Evolutionary conservation across 2,888 invertebrate species (phyloP).

Genomic region (Rhyacophila evoluta): DNA sequence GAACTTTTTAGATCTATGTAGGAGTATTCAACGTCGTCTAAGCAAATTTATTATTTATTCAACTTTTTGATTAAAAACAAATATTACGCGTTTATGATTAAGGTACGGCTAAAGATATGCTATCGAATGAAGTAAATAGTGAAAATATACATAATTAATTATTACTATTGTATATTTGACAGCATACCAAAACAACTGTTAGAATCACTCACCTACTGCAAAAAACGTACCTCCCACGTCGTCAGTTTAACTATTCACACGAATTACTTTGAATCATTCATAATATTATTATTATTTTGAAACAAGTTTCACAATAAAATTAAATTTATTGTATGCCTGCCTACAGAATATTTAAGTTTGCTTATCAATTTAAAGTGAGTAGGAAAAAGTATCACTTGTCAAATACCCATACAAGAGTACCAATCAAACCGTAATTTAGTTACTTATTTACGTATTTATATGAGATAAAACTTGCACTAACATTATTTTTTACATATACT

Average conservation of each 20-base stretch:
- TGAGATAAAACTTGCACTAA: too few relatives aligned
- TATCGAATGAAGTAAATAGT: neutral
- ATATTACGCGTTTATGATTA: too few relatives aligned
- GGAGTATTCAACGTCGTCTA: too few relatives aligned
- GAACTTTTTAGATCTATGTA: too few relatives aligned
- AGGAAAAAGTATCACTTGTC: neutral
- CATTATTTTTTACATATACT: too few relatives aligned
- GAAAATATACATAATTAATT: neutral
- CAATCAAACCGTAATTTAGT: too few relatives aligned
- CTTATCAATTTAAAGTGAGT: neutral
- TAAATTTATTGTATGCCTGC: neutral
- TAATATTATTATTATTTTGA: neutral
- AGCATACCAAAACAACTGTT: neutral
- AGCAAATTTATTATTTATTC: too few relatives aligned
- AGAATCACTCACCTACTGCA: neutral
- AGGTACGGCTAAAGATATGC: neutral
- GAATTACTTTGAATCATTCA: neutral
- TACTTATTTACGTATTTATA: too few relatives aligned
- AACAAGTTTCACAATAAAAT: neutral
- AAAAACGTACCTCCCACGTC: neutral
- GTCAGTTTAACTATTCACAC: neutral
- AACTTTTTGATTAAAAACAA: too few relatives aligned
- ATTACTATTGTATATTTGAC: neutral
- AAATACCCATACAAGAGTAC: too few relatives aligned
- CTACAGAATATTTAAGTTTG: neutral